These are phyloP conservation scores for Heliconius sara DNA, from an alignment of 2,888 invertebrate species.

Conservation along the genomic window DNA sequence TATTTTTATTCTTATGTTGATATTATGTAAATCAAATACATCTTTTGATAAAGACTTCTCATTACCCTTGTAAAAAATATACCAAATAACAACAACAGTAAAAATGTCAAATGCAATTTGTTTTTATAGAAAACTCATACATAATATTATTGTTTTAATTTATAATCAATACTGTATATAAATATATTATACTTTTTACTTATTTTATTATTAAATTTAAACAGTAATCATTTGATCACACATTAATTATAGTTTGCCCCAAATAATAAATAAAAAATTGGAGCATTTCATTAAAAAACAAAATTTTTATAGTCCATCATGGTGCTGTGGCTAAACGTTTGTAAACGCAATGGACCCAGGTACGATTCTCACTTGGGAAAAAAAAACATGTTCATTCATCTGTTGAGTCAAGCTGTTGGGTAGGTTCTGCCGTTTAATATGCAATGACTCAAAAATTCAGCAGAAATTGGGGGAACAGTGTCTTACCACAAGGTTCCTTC, in stretches of 20 bases:
- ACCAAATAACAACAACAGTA: background rate
- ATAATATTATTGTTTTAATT: background rate
- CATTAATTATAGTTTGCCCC: background rate
- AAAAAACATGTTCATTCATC: background rate
- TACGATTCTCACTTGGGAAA: background rate
- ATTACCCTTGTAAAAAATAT: background rate
- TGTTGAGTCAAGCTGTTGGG: background rate
- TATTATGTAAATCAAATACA: background rate
- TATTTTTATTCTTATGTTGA: background rate
- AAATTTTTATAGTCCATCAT: background rate
- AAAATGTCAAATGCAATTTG: background rate
- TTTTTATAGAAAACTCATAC: background rate
- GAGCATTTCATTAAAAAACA: background rate
- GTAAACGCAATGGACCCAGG: background rate
- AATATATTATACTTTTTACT: conserved; percentile 3
- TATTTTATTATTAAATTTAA: background rate
- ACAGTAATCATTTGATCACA: background rate
- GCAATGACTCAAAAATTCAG: background rate
- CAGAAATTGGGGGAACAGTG: background rate
- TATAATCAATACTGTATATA: conserved; percentile 14
- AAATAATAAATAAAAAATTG: conserved; percentile 11
- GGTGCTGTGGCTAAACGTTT: background rate
- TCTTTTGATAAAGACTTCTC: too few species aligned
- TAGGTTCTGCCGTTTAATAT: too few species aligned
- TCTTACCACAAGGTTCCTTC: background rate